phyloP scores from a whole-genome alignment of 2,113 vertebrate genomes.

The Calidris pugnax region DNA sequence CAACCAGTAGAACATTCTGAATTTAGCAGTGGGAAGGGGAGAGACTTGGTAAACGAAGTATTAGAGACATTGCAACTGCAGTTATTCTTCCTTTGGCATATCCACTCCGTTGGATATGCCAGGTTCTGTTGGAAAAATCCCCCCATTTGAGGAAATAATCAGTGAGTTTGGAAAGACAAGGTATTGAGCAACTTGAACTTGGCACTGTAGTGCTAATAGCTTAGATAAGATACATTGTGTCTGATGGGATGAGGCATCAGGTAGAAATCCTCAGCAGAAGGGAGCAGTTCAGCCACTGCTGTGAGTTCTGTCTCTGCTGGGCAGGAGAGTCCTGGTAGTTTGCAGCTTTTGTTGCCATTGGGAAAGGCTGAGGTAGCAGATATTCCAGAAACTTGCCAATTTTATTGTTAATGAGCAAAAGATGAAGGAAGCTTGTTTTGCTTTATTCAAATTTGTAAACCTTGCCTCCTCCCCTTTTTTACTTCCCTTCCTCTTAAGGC shows the following conservation, averaged over 20 bases:
- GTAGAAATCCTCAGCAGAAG: background rate
- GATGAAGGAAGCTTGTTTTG: background rate
- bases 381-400: background rate
- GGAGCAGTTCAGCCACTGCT: background rate
- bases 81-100: background rate
- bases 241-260: background rate
- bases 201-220: background rate
- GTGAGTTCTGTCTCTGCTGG: background rate
- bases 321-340: background rate
- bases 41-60: rapidly evolving
- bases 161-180: background rate
- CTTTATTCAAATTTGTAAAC: background rate
- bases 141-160: background rate
- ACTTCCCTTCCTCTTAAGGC: background rate
- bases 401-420: background rate
- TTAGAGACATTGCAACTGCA: background rate
- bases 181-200: background rate
- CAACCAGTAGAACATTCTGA: background rate
- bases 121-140: background rate
- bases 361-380: background rate
- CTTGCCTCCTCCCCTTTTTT: background rate
- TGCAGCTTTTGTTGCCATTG: background rate
- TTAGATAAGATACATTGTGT: rapidly evolving
- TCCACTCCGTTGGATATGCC: background rate
- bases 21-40: background rate